Base-by-base conservation (phyloP, 2,888 invertebrate species). In the Gnatocerus cornutus region DNA sequence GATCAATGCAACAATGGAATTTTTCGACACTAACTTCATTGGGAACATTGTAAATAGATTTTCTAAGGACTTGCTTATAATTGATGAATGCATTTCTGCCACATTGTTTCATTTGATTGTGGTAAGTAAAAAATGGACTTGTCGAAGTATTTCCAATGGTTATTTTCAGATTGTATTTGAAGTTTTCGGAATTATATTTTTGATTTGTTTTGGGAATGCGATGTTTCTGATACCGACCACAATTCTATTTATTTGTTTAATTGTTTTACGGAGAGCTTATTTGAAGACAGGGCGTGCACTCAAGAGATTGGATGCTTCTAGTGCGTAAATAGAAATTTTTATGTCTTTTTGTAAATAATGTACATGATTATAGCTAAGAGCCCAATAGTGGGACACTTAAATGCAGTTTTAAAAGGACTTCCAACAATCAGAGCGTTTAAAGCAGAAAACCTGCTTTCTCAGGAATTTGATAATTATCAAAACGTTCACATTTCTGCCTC, bases 41-140 rank as follows among this genome's bases (percentile, higher is more conserved):
- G 71, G 68, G 2, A 71, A 64, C 27, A 64, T 71, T n/a, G 93
- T 83, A 86, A 87, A 0, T 87, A 88, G 73, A 87, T 93, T 62
- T 90, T 83, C 69, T 83, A 96, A 70, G 88, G 89, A 74, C 45
- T 21, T 71, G 48, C 16, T 9, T 1, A 50, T 10, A 6, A 45
- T 71, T 8, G 71, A 71, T 39, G 71, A 71, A 43, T 7, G 13
- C 27, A 12, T 69, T 7, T 65, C 71, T 3, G 53, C 59, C 8
- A 30, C 37, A 10, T 14, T 66, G 0, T 33, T 43, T n/a, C 46
- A 68, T 4, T 13, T 68, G 5, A 16, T 50, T 1, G 30, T 7
- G 1, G 50, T 50, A 10, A 50, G 21, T 21, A n/a, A n/a, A n/a
- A n/a, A n/a, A n/a, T n/a, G n/a, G n/a, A n/a, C n/a, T n/a, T n/a